Percentiles rank a stretch among this genome's conserved stretches.
phyloP scores from a whole-genome alignment of 2,113 vertebrate species.

The Ovis canadensis region DNA sequence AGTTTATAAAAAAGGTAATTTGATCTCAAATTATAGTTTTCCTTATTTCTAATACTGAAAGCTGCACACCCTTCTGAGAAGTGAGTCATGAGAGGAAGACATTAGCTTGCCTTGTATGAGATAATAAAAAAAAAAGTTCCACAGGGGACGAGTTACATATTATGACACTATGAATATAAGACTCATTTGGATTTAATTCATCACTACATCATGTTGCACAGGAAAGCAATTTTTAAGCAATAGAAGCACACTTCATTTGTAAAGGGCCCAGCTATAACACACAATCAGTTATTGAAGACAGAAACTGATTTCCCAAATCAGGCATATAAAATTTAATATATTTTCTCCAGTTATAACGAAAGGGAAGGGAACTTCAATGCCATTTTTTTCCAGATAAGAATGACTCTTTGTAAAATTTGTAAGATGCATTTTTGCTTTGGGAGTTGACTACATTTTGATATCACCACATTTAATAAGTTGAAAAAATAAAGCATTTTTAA shows the following conservation, averaged over 20 bases:
- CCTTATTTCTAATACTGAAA: conserved; percentile 39
- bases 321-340: conserved; percentile 63
- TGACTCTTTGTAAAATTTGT: conserved; percentile 23
- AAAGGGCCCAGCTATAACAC: conserved; percentile 32
- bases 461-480: neutral
- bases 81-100: conserved; percentile 43
- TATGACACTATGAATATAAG: conserved; percentile 56
- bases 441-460: neutral
- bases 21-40: conserved; percentile 43
- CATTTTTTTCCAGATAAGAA: neutral
- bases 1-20: conserved; percentile 66
- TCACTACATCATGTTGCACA: conserved; percentile 66
- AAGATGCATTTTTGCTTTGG: conserved; percentile 24
- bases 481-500: conserved; percentile 1
- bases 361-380: conserved; percentile 17
- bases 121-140: conserved; percentile 69
- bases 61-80: conserved; percentile 34
- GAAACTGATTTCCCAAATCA: conserved; percentile 74
- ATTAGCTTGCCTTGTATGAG: conserved; percentile 60
- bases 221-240: conserved; percentile 74
- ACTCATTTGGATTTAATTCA: conserved; percentile 74
- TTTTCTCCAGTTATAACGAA: conserved; percentile 56
- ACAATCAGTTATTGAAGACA: conserved; percentile 60
- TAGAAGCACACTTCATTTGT: conserved; percentile 63
- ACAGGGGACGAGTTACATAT: conserved; percentile 65